Evolutionary conservation across 2,797 vertebrate species (phyloP).

Genomic region (Oreortyx pictus): DNA sequence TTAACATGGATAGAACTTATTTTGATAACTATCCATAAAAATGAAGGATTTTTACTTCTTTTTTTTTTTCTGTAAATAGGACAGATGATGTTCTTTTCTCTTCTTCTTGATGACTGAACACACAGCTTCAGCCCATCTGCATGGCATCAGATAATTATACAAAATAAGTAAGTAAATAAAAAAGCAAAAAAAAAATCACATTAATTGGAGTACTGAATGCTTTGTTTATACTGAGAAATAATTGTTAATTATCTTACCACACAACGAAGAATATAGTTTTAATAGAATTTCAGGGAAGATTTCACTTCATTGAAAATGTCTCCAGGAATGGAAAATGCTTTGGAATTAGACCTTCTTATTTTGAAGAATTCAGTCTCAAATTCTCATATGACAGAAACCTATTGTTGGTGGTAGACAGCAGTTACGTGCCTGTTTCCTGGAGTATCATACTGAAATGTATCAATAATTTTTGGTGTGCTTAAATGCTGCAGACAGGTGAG

Average conservation of each 20-base stretch:
- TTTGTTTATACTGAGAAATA: background rate
- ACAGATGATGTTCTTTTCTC: background rate
- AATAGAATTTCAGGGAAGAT: background rate
- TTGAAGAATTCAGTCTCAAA: background rate
- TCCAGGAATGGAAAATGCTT: background rate
- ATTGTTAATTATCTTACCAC: background rate
- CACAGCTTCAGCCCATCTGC: background rate
- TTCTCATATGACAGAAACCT: background rate
- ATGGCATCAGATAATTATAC: background rate
- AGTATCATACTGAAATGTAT: background rate
- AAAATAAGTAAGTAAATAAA: background rate
- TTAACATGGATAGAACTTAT: conserved; percentile 3
- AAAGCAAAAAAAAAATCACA: accelerated
- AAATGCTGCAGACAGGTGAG: background rate
- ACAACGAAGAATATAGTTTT: background rate
- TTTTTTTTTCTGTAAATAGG: conserved; percentile 2
- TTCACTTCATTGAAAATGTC: background rate
- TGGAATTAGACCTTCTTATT: background rate
- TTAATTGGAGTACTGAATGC: background rate
- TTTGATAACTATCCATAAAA: conserved; percentile 31
- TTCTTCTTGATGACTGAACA: background rate
- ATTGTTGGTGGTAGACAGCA: background rate
- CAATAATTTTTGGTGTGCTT: background rate
- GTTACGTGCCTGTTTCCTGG: background rate
- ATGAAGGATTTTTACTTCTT: background rate